A percentile compares a stretch with the other conserved stretches of the same genome.
Evolutionary conservation across 2,888 invertebrate genomes (phyloP).

Genomic region (Lepidocyrtoides sp.): DNA sequence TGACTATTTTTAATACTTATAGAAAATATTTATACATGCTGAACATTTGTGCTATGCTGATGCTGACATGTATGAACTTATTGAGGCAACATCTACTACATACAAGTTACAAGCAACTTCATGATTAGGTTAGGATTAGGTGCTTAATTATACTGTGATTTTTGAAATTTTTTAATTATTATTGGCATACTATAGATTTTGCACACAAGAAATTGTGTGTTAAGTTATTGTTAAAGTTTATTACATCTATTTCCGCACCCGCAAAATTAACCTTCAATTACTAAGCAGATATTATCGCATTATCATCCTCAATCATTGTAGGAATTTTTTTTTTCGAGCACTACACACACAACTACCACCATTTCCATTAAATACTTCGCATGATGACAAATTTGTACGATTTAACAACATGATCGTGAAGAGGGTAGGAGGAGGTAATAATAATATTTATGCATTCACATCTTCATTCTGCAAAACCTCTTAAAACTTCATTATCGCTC

Average conservation of each 20-base stretch:
- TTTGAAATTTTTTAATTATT: too few species aligned
- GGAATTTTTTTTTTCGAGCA: background rate
- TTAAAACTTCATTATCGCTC: slow-evolving; percentile 67
- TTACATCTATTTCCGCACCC: background rate
- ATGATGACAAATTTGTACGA: slow-evolving; percentile 33
- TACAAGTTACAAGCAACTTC: too few species aligned
- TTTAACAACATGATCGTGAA: slow-evolving; percentile 1
- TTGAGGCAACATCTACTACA: too few species aligned
- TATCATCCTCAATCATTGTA: slow-evolving; percentile 21
- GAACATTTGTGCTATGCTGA: too few species aligned
- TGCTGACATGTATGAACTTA: too few species aligned
- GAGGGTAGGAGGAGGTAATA: slow-evolving; percentile 37
- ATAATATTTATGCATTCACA: slow-evolving; percentile 42
- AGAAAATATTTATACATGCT: too few species aligned
- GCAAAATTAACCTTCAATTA: background rate
- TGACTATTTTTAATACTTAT: too few species aligned
- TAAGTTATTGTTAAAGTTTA: background rate
- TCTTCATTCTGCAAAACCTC: slow-evolving; percentile 44
- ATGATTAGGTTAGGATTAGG: too few species aligned
- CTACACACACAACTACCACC: background rate
- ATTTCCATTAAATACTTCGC: background rate
- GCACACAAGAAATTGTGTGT: too few species aligned
- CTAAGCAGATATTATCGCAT: background rate
- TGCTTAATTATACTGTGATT: too few species aligned
- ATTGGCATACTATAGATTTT: too few species aligned